These are phyloP conservation scores for Lydus trimaculatus DNA, from an alignment of 2,888 invertebrate genomes.

Conservation along the genomic window DNA sequence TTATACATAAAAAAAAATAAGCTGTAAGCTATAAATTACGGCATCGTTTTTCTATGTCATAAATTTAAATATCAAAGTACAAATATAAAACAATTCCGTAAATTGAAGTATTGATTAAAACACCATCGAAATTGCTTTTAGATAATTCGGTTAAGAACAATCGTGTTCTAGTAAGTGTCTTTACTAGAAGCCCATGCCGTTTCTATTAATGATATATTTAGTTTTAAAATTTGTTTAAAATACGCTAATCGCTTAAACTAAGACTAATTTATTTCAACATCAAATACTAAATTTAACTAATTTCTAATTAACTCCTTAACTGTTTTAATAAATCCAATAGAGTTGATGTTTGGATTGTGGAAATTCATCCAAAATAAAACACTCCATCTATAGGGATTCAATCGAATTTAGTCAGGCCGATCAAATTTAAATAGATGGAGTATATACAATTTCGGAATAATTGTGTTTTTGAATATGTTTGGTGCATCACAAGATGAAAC, in stretches of 20 bases:
- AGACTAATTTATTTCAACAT: conserved; percentile 26
- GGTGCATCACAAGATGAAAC: conserved; percentile 4
- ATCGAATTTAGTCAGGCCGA: not conserved
- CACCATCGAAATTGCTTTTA: conserved; percentile 53
- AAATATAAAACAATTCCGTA: conserved; percentile 23
- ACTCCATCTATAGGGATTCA: not conserved
- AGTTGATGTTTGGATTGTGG: too few species aligned
- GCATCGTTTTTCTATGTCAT: conserved; percentile 12
- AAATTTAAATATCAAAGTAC: not conserved
- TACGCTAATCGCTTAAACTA: conserved; percentile 14
- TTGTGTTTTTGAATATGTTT: too few species aligned
- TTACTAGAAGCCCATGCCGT: conserved; percentile 42
- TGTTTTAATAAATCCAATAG: conserved; percentile 12
- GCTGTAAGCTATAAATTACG: not conserved
- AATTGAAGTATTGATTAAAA: conserved; percentile 22
- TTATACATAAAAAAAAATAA: not conserved
- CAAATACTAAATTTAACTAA: conserved; percentile 18
- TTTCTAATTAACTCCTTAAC: conserved; percentile 21
- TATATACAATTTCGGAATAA: too few species aligned
- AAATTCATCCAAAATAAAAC: too few species aligned
- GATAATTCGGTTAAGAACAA: conserved; percentile 39
- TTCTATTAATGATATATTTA: conserved; percentile 14
- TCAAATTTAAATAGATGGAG: not conserved
- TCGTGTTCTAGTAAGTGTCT: conserved; percentile 38
- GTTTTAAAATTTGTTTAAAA: conserved; percentile 11